A percentile compares a stretch with the other conserved stretches of the same genome.
phyloP scores from a whole-genome alignment of 2,888 invertebrate genomes.

The Cephus runcator region DNA sequence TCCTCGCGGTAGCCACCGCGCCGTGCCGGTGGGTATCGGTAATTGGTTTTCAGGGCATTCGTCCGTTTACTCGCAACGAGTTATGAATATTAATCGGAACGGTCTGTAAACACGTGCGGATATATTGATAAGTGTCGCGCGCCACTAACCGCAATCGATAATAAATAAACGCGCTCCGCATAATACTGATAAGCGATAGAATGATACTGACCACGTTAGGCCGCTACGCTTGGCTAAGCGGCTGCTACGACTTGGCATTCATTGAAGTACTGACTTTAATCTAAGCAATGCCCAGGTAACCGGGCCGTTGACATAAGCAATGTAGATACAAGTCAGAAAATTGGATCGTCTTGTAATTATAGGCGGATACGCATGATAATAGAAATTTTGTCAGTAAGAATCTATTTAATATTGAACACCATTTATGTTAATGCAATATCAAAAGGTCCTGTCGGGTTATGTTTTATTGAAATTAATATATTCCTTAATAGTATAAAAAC shows the following conservation, averaged over 20 bases:
- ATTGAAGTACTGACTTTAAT: background rate
- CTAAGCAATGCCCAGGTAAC: background rate
- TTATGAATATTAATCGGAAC: slow-evolving; percentile 24
- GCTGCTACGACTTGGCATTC: background rate
- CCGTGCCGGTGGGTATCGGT: background rate
- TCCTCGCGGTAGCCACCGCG: background rate
- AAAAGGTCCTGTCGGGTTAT: background rate
- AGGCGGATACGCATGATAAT: background rate
- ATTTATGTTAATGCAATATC: background rate
- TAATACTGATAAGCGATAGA: background rate
- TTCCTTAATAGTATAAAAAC: background rate
- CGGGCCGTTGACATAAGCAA: background rate
- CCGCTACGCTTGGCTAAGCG: background rate
- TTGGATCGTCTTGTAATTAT: background rate
- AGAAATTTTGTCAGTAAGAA: background rate
- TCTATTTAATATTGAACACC: background rate
- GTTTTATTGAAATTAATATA: background rate
- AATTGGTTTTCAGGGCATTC: slow-evolving; percentile 15
- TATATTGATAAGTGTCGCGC: slow-evolving; percentile 38
- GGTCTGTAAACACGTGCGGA: slow-evolving; percentile 5
- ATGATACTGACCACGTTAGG: background rate
- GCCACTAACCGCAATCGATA: slow-evolving; percentile 46
- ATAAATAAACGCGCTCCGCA: slow-evolving; percentile 35
- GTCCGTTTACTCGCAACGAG: slow-evolving; percentile 14
- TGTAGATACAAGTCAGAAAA: background rate